Base-by-base conservation (phyloP, 2,797 vertebrate genomes). In the Choloepus didactylus region DNA sequence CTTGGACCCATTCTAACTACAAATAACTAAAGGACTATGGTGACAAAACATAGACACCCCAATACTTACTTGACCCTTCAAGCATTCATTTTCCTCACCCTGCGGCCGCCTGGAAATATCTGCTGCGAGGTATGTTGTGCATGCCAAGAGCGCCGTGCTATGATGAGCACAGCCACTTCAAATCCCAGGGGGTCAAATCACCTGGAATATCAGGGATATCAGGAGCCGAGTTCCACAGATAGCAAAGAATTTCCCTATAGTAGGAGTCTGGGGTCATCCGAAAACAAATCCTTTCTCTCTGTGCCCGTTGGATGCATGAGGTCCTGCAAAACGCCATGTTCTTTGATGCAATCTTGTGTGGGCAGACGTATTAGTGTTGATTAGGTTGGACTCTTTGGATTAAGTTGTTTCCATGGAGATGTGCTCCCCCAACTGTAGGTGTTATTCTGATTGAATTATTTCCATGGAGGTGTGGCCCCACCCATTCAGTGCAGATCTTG, bases 1-100 rank as follows among this genome's bases (percentile, higher is more conserved):
- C 97, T 66, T 90, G 0, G 46, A 76, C 18, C 93, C 69, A 87
- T 4, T 93, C 70, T 97, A 46, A 44, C 35, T 87, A 90, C 80
- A 96, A 97, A 96, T 76, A 81, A n/a, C 9, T 51, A 95, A 96
- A n/a, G 94, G 88, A 91, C 51, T 51, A 86, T 46, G 73, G 72
- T 89, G 89, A 90, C 6, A 1, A 38, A 95, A 95, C 66, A 62
- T 3, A 94, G 27, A 70, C 2, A 41, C 69, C 70, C 85, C 1
- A 91, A 89, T 87, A 92, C 92, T 94, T 96, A 81, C 67, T 5
- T 93, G n/a, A 79, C 25, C 10, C 38, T 95, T 51, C 27, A 9
- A 86, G 23, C 27, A 90, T 64, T 79, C 14, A 11, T 64, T 94
- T 92, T 94, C 11, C 18, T 92, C 41, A 70, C 9, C 46, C 18